Evolutionary conservation across 2,888 invertebrate genomes (phyloP), one percentile per base, ranked within the genome.

Genomic region (Hemithea aestivaria): DNA sequence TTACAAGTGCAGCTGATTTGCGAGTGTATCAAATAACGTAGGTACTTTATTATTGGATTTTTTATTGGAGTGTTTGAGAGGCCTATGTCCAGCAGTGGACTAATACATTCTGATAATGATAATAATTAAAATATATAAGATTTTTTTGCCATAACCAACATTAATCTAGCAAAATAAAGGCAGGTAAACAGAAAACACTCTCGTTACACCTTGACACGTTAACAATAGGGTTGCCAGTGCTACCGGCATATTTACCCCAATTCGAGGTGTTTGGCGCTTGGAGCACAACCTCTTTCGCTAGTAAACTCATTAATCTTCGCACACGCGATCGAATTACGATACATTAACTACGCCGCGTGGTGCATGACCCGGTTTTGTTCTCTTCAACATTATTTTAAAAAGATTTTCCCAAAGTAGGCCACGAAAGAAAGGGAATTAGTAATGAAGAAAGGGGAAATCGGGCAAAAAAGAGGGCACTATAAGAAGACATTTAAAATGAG

Each of bases 261-360:
- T 45, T 40, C 38, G 39, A 45, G 52, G 41, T 47, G 55, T 50
- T 56, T 46, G 40, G 51, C 16, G 16, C 5, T 4, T 16, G 16
- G 16, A 16, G 51, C 31, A 44, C 37, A 53, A 44, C 51, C 53
- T 55, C 47, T 55, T 58, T 62, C 58, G 49, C 58, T 52, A 51
- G 51, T 48, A 43, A 40, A 53, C 40, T 45, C 57, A 62, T 63
- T 62, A 63, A 62, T 63, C 58, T 62, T 55, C 32, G 35, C 40
- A 46, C 58, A 61, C 59, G 60, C 60, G 51, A 59, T 54, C 44
- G 48, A 48, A 57, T 58, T 58, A 53, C 56, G 48, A 55, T 61
- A 51, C 55, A 40, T 37, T 51, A 47, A 37, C 37, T 34, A 47
- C 10, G 23, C 39, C 34, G 46, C 50, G 45, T 39, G 12, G 46